A percentile compares a stretch with the other conserved stretches of the same genome.
Evolutionary conservation across 2,888 invertebrate species (phyloP).

Genomic region (Caenorhabditis sp.): DNA sequence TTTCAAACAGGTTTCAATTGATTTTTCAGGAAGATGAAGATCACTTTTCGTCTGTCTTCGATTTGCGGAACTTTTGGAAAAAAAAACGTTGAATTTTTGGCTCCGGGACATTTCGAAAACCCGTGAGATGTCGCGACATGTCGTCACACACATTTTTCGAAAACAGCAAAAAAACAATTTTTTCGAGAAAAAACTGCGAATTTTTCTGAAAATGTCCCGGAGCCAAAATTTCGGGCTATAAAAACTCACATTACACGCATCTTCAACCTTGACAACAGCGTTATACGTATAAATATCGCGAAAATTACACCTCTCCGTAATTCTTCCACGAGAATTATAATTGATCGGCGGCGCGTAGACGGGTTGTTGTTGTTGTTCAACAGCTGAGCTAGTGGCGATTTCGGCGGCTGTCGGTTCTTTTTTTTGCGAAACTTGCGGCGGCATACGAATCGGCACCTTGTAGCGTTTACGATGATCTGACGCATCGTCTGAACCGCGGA

Average conservation of each 20-base stretch:
- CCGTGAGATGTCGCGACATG: neutral
- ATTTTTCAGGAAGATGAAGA: too few relatives aligned
- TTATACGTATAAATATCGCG: slow-evolving; percentile 35
- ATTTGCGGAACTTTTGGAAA: too few relatives aligned
- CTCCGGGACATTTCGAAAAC: neutral
- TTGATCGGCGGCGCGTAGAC: slow-evolving; percentile 12
- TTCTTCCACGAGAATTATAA: neutral
- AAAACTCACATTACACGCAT: slow-evolving; percentile 10
- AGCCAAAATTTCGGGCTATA: too few relatives aligned
- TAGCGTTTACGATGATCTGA: neutral
- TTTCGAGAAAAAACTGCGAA: too few relatives aligned
- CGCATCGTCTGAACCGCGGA: neutral
- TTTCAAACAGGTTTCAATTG: too few relatives aligned
- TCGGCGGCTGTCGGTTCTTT: neutral
- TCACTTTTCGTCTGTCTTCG: too few relatives aligned
- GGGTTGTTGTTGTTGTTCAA: slow-evolving; percentile 6
- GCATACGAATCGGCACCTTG: neutral
- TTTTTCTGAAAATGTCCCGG: too few relatives aligned
- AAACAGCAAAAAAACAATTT: too few relatives aligned
- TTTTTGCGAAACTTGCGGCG: too few relatives aligned
- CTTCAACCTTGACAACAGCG: slow-evolving; percentile 35
- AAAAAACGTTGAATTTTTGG: too few relatives aligned
- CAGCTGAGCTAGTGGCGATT: neutral
- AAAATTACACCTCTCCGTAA: slow-evolving; percentile 31
- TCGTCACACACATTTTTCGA: too few relatives aligned